Evolutionary conservation across 2,888 invertebrate species (phyloP).

Genomic region (Drosophila austrosaltans): DNA sequence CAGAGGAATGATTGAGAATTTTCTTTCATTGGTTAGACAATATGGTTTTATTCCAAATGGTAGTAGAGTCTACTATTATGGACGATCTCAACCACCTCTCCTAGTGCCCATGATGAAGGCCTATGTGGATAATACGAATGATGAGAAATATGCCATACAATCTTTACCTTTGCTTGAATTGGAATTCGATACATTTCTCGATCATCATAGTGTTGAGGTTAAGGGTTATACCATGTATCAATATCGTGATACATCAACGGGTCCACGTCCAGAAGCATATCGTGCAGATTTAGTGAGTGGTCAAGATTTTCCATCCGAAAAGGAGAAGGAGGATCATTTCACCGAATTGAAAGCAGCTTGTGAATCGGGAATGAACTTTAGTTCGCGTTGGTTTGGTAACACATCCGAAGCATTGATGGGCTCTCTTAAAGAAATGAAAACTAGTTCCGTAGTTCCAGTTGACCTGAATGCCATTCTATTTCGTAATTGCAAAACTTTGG

Average conservation of each 20-base stretch:
- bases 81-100: conserved; percentile 92
- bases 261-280: conserved; percentile 96
- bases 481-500: conserved; percentile 91
- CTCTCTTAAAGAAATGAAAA: conserved; percentile 89
- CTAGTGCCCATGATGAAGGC: conserved; percentile 92
- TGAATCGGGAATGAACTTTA: conserved; percentile 98
- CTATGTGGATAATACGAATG: conserved; percentile 89
- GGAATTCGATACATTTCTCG: conserved; percentile 93
- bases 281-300: conserved; percentile 88
- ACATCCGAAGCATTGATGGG: conserved; percentile 83
- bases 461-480: conserved; percentile 95
- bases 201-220: conserved; percentile 87
- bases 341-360: conserved; percentile 94
- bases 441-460: conserved; percentile 93
- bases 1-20: conserved; percentile 93
- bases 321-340: conserved; percentile 88
- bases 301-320: conserved; percentile 84
- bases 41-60: conserved; percentile 95
- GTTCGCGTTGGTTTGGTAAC: conserved; percentile 93
- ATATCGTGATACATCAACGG: conserved; percentile 89
- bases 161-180: conserved; percentile 88
- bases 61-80: conserved; percentile 93
- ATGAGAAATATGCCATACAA: conserved; percentile 87
- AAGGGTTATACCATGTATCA: conserved; percentile 88
- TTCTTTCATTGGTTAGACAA: conserved; percentile 90